Base-by-base conservation (phyloP, 2,797 vertebrate species). In the Gambelia wislizenii region DNA sequence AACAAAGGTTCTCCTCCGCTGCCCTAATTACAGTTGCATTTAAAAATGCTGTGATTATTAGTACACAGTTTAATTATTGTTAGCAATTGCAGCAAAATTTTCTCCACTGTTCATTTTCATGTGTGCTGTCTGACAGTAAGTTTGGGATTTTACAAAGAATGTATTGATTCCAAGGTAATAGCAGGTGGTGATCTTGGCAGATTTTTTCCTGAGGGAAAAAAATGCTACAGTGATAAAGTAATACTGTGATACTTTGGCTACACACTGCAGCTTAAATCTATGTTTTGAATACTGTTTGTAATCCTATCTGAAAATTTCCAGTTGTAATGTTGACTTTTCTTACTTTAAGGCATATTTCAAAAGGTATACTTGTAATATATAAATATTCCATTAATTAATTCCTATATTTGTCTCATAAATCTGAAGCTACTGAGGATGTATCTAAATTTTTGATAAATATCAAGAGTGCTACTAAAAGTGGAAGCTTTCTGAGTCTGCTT, bases 121-220 rank as follows among this genome's bases (percentile, higher is more conserved):
- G 85, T 84, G 30, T 47, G 76, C 44, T 22, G 81, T 36, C 80
- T 93, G 78, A 56, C 5, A 30, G 72, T 85, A 93, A 93, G 74
- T 5, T 79, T 76, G 87, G 47, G 61, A 42, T 90, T 93, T 95
- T 92, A 93, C 89, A 95, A 95, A 87, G 81, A 91, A 89, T 16
- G 1, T 86, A 94, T 88, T 87, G 93, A 96, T 94, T 94, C 80
- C 20, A 69, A 93, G 91, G 91, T 89, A 92, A 90, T 88, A 95
- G 92, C 86, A 94, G 91, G 91, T 89, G 47, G 87, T 67, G 82
- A 94, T 92, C 70, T 90, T 91, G n/a, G 61, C 42, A 88, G 89
- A 64, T 93, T 93, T 94, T 89, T 90, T 91, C 92, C 30, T 77
- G 88, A 9, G 27, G 64, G 9, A 30, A 79, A 94, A 92, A 84